A percentile compares a stretch with the other conserved stretches of the same genome.
Evolutionary conservation across 2,113 vertebrate species (phyloP).

Genomic region (Clarias macrocephalus): DNA sequence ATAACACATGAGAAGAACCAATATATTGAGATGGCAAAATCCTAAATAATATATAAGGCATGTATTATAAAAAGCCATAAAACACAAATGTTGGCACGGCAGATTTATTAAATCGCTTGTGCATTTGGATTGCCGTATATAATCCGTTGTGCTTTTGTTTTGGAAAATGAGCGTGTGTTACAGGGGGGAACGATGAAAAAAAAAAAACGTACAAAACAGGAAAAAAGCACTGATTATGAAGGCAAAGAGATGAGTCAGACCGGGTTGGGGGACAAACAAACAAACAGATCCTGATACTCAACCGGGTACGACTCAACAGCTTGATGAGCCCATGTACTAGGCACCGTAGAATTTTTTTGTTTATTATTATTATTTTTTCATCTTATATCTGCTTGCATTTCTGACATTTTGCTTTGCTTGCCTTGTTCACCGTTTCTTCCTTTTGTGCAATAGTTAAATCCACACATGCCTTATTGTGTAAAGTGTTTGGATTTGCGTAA

Average conservation of each 20-base stretch:
- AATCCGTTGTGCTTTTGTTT: constrained; percentile 11
- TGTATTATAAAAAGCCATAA: constrained; percentile 33
- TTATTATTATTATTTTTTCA: not conserved
- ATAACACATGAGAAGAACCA: constrained; percentile 31
- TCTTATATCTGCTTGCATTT: not conserved
- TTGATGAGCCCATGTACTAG: not conserved
- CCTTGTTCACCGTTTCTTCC: not conserved
- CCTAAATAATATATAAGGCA: constrained; percentile 37
- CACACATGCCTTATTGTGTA: constrained; percentile 15
- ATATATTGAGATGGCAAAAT: constrained; percentile 16
- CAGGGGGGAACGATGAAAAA: not conserved
- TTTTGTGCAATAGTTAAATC: not conserved
- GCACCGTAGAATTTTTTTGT: not conserved
- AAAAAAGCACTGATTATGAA: not conserved
- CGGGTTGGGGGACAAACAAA: not conserved
- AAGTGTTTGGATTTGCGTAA: constrained; percentile 36
- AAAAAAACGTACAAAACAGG: not conserved
- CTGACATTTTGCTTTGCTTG: not conserved
- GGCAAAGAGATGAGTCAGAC: not conserved
- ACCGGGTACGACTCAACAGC: not conserved
- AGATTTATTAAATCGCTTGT: constrained; percentile 30
- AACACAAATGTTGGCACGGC: constrained; percentile 7
- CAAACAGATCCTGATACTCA: not conserved
- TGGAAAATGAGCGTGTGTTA: constrained; percentile 4
- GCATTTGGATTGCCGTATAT: not conserved